Evolutionary conservation across 2,797 vertebrate genomes (phyloP).

Genomic region (Macrochelys suwanniensis): DNA sequence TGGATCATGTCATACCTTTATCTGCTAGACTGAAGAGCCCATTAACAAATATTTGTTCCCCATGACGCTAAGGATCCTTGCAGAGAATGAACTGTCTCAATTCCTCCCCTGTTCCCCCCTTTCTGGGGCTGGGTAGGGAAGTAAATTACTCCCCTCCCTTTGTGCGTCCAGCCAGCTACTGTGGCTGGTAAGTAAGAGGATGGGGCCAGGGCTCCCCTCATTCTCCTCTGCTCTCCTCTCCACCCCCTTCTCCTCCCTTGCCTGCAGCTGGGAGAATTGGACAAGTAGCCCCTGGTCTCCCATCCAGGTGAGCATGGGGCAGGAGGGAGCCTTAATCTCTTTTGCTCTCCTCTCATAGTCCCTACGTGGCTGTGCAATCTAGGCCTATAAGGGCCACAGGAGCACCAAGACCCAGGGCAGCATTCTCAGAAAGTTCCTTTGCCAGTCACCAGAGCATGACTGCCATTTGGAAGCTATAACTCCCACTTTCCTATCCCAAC

Average conservation of each 20-base stretch:
- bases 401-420: not conserved
- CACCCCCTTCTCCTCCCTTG: not conserved
- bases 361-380: not conserved
- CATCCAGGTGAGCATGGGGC: not conserved
- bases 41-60: not conserved
- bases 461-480: not conserved
- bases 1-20: not conserved
- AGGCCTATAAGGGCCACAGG: not conserved
- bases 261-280: not conserved
- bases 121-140: not conserved
- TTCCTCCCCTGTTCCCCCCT: not conserved
- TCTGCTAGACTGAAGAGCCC: not conserved
- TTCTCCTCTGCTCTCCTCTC: not conserved
- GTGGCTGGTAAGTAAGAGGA: not conserved
- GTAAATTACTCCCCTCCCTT: not conserved
- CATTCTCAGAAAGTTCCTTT: not conserved
- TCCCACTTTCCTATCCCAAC: not conserved
- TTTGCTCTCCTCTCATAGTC: not conserved
- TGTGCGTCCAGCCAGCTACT: not conserved
- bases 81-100: not conserved
- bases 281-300: not conserved
- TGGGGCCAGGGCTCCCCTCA: not conserved
- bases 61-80: not conserved
- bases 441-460: not conserved
- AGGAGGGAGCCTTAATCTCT: not conserved